Percentiles rank a stretch among this genome's conserved stretches.
Conservation (phyloP, 2,797 vertebrate species). For the Danio choprae region DNA sequence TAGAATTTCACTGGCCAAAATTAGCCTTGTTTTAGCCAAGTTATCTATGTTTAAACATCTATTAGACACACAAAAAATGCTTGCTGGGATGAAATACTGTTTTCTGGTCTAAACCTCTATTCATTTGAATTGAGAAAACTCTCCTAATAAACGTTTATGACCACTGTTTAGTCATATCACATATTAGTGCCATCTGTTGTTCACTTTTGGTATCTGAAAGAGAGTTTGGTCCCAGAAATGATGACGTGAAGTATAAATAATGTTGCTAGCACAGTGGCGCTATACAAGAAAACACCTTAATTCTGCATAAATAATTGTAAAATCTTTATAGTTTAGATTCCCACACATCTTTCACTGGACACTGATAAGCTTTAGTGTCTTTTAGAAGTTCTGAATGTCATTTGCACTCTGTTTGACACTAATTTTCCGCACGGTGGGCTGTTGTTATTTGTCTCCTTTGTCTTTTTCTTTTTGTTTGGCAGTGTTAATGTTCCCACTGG, state of each 20-base stretch:
- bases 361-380: conserved; percentile 33
- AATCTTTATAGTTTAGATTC: not conserved
- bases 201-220: too few species aligned
- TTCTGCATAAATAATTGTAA: not conserved
- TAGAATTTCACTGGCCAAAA: too few species aligned
- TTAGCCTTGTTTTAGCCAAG: too few species aligned
- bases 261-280: not conserved
- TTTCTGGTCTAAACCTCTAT: too few species aligned
- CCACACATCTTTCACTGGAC: not conserved
- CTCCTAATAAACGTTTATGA: too few species aligned
- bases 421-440: conserved; percentile 41
- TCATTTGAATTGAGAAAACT: too few species aligned
- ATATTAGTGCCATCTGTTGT: too few species aligned
- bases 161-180: too few species aligned
- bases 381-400: conserved; percentile 52
- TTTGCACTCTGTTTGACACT: conserved; percentile 52
- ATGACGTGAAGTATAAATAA: not conserved
- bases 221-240: too few species aligned
- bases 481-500: conserved; percentile 21
- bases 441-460: conserved; percentile 27
- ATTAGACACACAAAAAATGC: too few species aligned
- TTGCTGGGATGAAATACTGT: too few species aligned
- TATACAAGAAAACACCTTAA: conserved; percentile 1
- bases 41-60: too few species aligned
- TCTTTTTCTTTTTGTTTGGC: conserved; percentile 29